These are phyloP conservation scores for Drosophila repleta DNA, from an alignment of 1,140 invertebrate genomes.

Conservation along the genomic window DNA sequence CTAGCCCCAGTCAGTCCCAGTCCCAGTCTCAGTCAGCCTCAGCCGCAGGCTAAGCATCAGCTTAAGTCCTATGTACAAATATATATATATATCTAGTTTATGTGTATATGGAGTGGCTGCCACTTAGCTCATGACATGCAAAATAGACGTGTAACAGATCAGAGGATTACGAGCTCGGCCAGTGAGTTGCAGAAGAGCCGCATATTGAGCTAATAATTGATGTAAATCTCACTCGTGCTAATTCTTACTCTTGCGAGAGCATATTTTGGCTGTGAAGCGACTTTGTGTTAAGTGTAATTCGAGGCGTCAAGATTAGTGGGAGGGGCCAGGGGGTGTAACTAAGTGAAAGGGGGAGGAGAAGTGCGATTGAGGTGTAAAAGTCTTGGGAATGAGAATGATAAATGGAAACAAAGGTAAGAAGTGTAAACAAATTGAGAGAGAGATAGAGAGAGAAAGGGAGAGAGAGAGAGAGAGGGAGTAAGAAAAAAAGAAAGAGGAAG, in stretches of 20 bases:
- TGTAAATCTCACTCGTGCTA: background rate
- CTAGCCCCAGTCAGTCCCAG: slow-evolving; percentile 7
- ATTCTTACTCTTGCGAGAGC: too few relatives aligned
- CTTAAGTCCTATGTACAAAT: slow-evolving; percentile 6
- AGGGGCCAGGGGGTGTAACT: too few relatives aligned
- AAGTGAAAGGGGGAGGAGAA: too few relatives aligned
- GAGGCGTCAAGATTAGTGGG: too few relatives aligned
- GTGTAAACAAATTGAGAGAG: too few relatives aligned
- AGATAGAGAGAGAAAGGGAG: background rate
- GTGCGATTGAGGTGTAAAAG: too few relatives aligned
- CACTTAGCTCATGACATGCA: slow-evolving; percentile 41
- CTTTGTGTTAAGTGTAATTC: too few relatives aligned
- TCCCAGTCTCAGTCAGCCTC: slow-evolving; percentile 11
- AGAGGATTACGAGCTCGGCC: slow-evolving; percentile 1
- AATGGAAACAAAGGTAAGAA: too few relatives aligned
- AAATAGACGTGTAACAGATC: slow-evolving; percentile 42
- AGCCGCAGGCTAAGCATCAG: slow-evolving; percentile 11
- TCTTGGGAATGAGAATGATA: too few relatives aligned
- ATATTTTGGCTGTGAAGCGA: too few relatives aligned
- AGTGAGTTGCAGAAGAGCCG: background rate
- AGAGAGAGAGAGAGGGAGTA: background rate
- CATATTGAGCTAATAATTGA: slow-evolving; percentile 21
- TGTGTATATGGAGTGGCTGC: background rate
- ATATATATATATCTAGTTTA: background rate
- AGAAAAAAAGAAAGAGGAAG: background rate